phyloP scores from a whole-genome alignment of 2,113 vertebrate genomes.

The Cheilinus undulatus region DNA sequence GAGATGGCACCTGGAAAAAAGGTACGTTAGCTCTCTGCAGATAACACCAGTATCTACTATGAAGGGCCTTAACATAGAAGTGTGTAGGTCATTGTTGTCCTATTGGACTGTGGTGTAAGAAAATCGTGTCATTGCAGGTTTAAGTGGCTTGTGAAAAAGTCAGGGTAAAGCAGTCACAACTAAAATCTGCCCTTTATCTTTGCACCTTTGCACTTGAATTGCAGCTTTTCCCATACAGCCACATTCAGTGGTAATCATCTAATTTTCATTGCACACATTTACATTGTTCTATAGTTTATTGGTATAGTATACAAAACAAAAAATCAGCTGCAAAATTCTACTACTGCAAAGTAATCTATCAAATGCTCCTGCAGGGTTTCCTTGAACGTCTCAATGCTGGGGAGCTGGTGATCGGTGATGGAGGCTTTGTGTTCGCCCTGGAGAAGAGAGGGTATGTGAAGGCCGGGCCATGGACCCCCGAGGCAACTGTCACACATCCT shows the following conservation, averaged over 20 bases:
- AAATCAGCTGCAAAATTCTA: background rate
- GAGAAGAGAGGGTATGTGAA: constrained; percentile 98
- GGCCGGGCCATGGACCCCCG: constrained; percentile 98
- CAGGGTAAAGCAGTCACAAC: constrained; percentile 15
- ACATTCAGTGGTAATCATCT: background rate
- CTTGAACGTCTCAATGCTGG: constrained; percentile 91
- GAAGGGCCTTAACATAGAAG: background rate
- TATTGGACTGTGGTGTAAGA: background rate
- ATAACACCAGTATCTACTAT: background rate
- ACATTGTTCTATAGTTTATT: background rate
- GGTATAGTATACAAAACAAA: too few relatives aligned
- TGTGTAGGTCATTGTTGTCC: background rate
- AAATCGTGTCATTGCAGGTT: background rate
- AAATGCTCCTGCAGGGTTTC: constrained; percentile 60
- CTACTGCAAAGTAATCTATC: too few relatives aligned
- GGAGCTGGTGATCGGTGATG: constrained; percentile 95
- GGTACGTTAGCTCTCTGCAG: constrained; percentile 32
- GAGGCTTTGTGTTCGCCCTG: constrained; percentile 96
- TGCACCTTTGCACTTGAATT: constrained; percentile 42
- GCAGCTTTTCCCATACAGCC: constrained; percentile 1
- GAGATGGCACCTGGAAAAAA: constrained; percentile 66
- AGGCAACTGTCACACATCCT: constrained; percentile 91
- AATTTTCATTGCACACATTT: background rate
- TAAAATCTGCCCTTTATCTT: constrained; percentile 42
- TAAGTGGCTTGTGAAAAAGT: constrained; percentile 19